Evolutionary conservation across 2,888 invertebrate genomes (phyloP).

Genomic region (Euphydryas editha): DNA sequence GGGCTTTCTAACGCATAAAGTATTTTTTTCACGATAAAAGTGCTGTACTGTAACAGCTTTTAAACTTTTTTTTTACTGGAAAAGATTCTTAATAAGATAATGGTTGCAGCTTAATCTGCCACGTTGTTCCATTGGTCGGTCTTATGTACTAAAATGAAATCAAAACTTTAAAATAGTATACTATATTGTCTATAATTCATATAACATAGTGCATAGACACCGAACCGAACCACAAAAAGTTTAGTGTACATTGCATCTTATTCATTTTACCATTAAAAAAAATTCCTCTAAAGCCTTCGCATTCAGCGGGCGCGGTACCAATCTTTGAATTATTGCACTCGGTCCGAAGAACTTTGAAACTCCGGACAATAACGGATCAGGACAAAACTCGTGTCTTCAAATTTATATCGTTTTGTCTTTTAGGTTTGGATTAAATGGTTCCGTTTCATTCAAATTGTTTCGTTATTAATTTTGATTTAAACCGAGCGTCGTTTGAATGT

Average conservation of each 20-base stretch:
- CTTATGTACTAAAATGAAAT: no score
- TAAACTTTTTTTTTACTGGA: no score
- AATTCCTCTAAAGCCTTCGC: background rate
- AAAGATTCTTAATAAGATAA: no score
- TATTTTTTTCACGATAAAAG: no score
- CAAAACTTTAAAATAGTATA: no score
- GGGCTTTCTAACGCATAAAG: no score
- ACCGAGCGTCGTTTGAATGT: background rate
- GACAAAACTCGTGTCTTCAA: slow-evolving; percentile 14
- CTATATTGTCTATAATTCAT: no score
- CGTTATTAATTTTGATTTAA: background rate
- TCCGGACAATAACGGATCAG: slow-evolving; percentile 24
- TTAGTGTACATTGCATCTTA: background rate
- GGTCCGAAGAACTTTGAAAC: slow-evolving; percentile 13
- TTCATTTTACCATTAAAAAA: background rate
- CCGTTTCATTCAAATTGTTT: slow-evolving; percentile 1
- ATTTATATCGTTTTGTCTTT: slow-evolving; percentile 25
- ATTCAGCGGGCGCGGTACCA: no score
- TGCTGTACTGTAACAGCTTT: no score
- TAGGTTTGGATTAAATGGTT: slow-evolving; percentile 7
- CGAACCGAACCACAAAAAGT: background rate
- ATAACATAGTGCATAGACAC: no score
- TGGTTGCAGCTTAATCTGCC: no score
- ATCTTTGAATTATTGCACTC: slow-evolving; percentile 9
- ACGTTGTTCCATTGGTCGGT: no score